Base-by-base conservation (phyloP, 2,113 vertebrate species). In the Indri indri region DNA sequence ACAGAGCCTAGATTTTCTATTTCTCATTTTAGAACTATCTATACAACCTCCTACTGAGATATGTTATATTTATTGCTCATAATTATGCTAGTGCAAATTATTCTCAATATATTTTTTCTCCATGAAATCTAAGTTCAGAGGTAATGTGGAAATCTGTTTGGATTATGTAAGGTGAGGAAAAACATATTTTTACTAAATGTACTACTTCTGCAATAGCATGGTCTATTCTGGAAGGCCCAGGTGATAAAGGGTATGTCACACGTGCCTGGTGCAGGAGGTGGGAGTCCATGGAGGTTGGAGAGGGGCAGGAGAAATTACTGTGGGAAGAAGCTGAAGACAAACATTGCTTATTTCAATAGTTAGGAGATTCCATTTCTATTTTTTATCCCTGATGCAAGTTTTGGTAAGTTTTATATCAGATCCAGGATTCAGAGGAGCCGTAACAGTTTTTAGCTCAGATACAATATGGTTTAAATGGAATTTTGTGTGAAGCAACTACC, bases 401-500 rank as follows among this genome's bases (percentile, higher is more conserved):
- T 73, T 37, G 27, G 32, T 91, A 34, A 45, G 18, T 73, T 74
- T 92, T 77, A 70, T 45, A 68, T 91, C 37, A 90, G 27, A 87
- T 10, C 6, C 8, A 54, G 5, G 14, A 59, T 80, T 96, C 37
- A 90, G 11, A 79, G 30, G 10, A 27, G 11, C 17, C 76, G 2
- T 40, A 57, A 57, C 20, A 52, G 50, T 92, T 74, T 54, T 50
- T 63, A 74, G 30, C 57, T 94, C 74, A 92, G 14, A 87, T 47
- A 89, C 16, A 94, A 83, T 54, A 66, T 50, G 17, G 11, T 42
- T 65, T 80, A 97, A 96, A 37, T 80, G 54, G 37, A 92, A 95
- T 92, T 92, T 94, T 90, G n/a, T 80, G 54, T 10, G 8, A 84
- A 80, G 20, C 42, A 89, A 47, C 40, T 77, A 11, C 40, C 11